Evolutionary conservation across 2,797 vertebrate genomes (phyloP), one percentile per base, ranked within the genome.

Genomic region (Kryptolebias ocellatus): DNA sequence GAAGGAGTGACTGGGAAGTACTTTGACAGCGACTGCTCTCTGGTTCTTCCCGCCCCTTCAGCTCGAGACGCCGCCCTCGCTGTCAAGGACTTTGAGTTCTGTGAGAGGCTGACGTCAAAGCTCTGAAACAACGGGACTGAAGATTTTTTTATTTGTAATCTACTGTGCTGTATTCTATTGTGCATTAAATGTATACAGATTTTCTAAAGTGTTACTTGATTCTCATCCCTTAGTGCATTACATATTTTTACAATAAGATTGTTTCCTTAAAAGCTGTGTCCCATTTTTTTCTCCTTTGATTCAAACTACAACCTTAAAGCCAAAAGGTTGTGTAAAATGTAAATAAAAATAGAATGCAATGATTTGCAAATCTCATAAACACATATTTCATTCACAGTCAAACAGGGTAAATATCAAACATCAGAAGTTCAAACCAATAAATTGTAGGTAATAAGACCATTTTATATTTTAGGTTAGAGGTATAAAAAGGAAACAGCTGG

Each of bases 1-100:
- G 90, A 93, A 1, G 95, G 93, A 11, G 74, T 97, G 75, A 93
- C 90, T 0, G 96, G 96, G 15, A 98, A 96, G 74, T 96, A 96
- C 63, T 93, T 97, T 0, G 92, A 94, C 84, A 93, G 95, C 2
- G 88, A 93, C 81, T 96, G 95, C 74, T 50, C 79, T 1, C 72
- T 97, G 66, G 66, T 16, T 0, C 92, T 94, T 29, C 95, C 96
- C 0, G 65, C 91, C 0, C 44, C 58, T 0, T 47, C 83, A 0
- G 94, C 95, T 17, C 88, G 70, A 1, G 95, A 98, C 0, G 0
- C 84, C 0, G 89, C 83, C 4, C 70, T 96, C 0, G 94, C 91
- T 0, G 83, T 78, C 65, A 94, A 96, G 66, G 93, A 94, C 78
- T 98, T 95, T 92, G 95, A 96, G 20, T 70, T 94, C 2, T 92